Percentiles rank a stretch among this genome's conserved stretches.
Evolutionary conservation across 1,140 invertebrate genomes (phyloP).

Genomic region (Steinernema feltiae): DNA sequence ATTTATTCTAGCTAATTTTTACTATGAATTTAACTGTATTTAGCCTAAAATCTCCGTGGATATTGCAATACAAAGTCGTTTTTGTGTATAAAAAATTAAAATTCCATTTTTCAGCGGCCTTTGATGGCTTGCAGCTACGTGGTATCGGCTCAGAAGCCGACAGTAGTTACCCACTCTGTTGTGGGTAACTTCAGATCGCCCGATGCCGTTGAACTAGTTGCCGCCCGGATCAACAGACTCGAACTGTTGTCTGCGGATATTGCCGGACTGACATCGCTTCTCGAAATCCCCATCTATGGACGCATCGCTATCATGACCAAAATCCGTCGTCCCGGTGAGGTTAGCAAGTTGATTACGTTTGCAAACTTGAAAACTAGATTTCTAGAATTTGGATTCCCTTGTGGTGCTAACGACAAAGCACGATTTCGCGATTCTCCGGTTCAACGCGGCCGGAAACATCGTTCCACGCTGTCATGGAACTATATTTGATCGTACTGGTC

Average conservation of each 20-base stretch:
- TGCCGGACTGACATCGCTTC: conserved; percentile 86
- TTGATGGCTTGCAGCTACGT: conserved; percentile 78
- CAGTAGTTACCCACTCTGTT: conserved; percentile 85
- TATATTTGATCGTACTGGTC: conserved; percentile 71
- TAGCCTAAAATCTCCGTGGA: too few species aligned
- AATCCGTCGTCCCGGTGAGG: conserved; percentile 69
- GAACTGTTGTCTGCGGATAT: conserved; percentile 94
- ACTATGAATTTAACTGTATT: too few species aligned
- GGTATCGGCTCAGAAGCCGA: conserved; percentile 94
- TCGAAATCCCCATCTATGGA: conserved; percentile 86
- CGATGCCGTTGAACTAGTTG: conserved; percentile 85
- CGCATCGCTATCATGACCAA: conserved; percentile 87
- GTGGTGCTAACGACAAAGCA: conserved; percentile 75
- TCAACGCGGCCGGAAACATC: conserved; percentile 73
- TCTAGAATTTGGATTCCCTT: conserved; percentile 70
- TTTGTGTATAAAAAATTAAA: too few species aligned
- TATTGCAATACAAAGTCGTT: too few species aligned
- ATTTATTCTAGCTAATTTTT: too few species aligned
- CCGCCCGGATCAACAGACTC: conserved; percentile 86
- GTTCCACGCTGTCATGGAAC: conserved; percentile 92
- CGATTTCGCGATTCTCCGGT: conserved; percentile 82
- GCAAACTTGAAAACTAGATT: conserved; percentile 51
- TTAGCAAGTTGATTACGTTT: conserved; percentile 24
- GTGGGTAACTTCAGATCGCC: conserved; percentile 89
- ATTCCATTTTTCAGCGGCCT: too few species aligned